Evolutionary conservation across 2,797 vertebrate genomes (phyloP).

Genomic region (Muraenolepis orangiensis): DNA sequence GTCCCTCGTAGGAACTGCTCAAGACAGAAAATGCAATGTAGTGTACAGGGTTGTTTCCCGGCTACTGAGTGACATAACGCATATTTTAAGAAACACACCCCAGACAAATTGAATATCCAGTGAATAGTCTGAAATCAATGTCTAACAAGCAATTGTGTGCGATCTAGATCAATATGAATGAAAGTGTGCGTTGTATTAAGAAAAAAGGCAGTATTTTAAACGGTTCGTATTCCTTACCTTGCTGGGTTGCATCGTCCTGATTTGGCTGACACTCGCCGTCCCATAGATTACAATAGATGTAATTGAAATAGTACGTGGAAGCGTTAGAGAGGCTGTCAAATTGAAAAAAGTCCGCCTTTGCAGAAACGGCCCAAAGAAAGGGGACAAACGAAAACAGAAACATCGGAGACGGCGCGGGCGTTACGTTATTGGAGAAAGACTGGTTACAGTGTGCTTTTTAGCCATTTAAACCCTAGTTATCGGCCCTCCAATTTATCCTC

Average conservation of each 20-base stretch:
- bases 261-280: constrained; percentile 79
- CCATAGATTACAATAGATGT: constrained; percentile 80
- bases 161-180: background rate
- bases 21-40: constrained; percentile 22
- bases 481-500: background rate
- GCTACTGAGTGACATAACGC: background rate
- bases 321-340: constrained; percentile 76
- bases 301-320: constrained; percentile 80
- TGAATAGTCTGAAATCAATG: background rate
- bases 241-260: constrained; percentile 77
- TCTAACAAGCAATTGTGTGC: background rate
- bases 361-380: constrained; percentile 58
- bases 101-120: background rate
- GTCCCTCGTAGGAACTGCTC: constrained; percentile 69
- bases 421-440: background rate
- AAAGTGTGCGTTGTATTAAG: background rate
- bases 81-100: background rate
- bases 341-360: constrained; percentile 69
- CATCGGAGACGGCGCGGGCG: constrained; percentile 47
- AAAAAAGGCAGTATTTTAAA: background rate
- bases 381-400: constrained; percentile 50
- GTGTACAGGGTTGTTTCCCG: background rate
- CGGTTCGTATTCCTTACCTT: constrained; percentile 63
- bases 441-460: background rate
- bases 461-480: background rate